Evolutionary conservation across 2,888 invertebrate genomes (phyloP).

Genomic region (Acleris holmiana): DNA sequence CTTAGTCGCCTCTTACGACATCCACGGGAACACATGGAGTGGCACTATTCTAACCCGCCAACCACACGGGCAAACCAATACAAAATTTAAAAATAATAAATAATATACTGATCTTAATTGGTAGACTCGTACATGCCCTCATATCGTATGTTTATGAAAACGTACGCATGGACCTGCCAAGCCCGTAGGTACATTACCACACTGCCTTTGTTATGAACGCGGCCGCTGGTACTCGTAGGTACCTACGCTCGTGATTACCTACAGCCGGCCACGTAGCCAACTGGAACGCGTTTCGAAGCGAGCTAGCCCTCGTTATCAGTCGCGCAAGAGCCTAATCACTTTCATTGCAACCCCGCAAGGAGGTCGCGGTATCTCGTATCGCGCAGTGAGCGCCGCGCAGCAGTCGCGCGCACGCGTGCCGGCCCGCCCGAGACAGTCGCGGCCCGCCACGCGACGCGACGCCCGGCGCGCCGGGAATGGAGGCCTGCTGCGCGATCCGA

Average conservation of each 20-base stretch:
- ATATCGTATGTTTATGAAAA: too few species aligned
- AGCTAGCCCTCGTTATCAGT: constrained; percentile 75
- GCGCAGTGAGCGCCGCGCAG: constrained; percentile 64
- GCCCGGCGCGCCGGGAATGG: constrained; percentile 78
- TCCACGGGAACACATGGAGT: too few species aligned
- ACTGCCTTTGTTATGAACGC: background rate
- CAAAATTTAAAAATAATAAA: too few species aligned
- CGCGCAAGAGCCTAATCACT: constrained; percentile 78
- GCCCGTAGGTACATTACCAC: background rate
- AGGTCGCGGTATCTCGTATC: constrained; percentile 68
- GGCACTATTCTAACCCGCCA: too few species aligned
- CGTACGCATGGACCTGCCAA: too few species aligned
- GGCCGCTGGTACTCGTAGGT: constrained; percentile 2
- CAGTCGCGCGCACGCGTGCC: constrained; percentile 59
- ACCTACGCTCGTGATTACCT: constrained; percentile 14
- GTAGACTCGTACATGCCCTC: too few species aligned
- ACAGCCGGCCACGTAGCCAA: constrained; percentile 33
- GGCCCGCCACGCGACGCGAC: constrained; percentile 42
- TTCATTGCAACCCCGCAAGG: constrained; percentile 78
- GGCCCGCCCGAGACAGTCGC: constrained; percentile 34
- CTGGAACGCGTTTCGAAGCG: constrained; percentile 41
- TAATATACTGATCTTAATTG: too few species aligned
- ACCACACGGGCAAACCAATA: too few species aligned
- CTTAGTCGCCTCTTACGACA: too few species aligned
- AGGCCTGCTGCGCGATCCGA: constrained; percentile 77